Evolutionary conservation across 1,140 invertebrate species (phyloP).

Genomic region (Aricia agestis): DNA sequence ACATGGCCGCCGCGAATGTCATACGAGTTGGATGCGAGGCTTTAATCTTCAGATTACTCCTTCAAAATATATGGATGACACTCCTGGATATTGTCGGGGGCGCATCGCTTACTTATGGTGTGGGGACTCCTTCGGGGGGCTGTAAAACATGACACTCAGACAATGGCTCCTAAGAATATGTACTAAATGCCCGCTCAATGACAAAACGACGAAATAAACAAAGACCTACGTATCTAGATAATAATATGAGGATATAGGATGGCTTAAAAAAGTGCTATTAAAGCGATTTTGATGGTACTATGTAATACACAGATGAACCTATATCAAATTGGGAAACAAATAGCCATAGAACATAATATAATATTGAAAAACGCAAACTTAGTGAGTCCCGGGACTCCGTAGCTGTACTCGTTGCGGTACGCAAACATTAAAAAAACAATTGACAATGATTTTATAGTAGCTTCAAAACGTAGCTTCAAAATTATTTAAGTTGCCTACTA

Average conservation of each 20-base stretch:
- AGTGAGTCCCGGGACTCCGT: no score
- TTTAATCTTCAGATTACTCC: constrained; percentile 63
- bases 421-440: no score
- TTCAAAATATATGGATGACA: constrained; percentile 35
- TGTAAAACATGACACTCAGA: constrained; percentile 3
- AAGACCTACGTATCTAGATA: background rate
- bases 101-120: background rate
- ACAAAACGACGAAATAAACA: background rate
- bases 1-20: constrained; percentile 47
- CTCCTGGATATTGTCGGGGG: constrained; percentile 26
- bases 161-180: background rate
- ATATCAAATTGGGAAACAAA: no score
- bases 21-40: constrained; percentile 42
- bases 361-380: no score
- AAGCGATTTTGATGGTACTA: no score
- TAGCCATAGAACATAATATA: no score
- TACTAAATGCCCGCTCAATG: background rate
- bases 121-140: background rate
- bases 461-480: no score
- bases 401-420: no score
- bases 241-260: background rate
- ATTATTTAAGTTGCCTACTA: no score
- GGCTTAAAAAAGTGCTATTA: no score
- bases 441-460: no score
- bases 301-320: no score